Conservation (phyloP, 2,113 vertebrate species). For the Solenodon paradoxus region DNA sequence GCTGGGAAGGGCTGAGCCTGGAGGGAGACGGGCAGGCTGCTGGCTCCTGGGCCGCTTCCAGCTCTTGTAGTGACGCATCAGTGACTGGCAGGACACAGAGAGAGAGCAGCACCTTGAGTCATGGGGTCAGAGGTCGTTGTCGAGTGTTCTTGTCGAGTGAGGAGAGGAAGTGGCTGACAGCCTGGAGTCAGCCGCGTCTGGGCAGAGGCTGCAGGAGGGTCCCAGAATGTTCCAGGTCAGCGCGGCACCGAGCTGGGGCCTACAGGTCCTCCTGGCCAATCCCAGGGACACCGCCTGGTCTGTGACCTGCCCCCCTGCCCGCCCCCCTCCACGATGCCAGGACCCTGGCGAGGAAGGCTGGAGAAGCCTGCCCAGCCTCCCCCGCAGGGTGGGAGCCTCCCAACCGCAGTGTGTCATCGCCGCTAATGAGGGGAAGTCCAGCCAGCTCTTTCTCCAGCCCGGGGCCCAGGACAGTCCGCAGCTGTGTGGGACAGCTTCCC, state of each 20-base stretch:
- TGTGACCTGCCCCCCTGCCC: too few species aligned
- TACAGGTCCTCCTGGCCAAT: neutral
- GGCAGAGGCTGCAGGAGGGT: neutral
- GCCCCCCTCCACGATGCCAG: too few species aligned
- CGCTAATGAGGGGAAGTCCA: too few species aligned
- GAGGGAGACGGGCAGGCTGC: neutral
- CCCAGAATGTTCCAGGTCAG: neutral
- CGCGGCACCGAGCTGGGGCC: neutral
- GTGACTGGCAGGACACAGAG: neutral
- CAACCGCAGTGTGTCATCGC: too few species aligned
- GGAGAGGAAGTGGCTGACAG: neutral
- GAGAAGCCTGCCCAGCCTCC: constrained; percentile 49
- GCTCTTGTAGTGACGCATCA: neutral
- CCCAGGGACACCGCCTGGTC: too few species aligned
- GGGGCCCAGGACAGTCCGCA: neutral
- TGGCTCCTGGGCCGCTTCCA: neutral
- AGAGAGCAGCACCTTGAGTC: neutral
- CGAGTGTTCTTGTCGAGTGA: neutral
- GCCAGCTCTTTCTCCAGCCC: constrained; percentile 8
- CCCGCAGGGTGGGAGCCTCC: constrained; percentile 5
- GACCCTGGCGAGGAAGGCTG: neutral
- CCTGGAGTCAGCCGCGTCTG: accelerated
- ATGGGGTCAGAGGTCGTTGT: constrained; percentile 6
- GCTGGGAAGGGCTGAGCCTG: neutral
- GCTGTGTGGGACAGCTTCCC: neutral